These are phyloP conservation scores for Anas flavirostris DNA, from an alignment of 2,797 vertebrate species.

Conservation along the genomic window DNA sequence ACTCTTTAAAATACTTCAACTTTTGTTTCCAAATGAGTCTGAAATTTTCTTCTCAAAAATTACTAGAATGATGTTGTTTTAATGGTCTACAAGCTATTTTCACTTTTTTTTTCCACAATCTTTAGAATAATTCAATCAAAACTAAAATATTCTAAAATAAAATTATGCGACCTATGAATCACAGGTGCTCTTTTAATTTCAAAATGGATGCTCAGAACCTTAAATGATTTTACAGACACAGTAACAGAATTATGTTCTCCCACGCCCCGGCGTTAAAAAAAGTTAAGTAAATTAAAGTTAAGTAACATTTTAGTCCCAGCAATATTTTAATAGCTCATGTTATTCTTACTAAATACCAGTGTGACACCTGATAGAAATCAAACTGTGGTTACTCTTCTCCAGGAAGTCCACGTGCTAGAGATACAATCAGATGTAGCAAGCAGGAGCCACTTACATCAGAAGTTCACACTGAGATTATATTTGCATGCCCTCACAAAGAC, in stretches of 20 bases:
- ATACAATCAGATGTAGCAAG: rapidly evolving
- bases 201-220: not conserved
- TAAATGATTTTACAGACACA: not conserved
- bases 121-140: not conserved
- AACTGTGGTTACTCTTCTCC: not conserved
- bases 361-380: not conserved
- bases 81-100: not conserved
- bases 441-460: not conserved
- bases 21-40: not conserved
- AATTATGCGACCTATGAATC: not conserved
- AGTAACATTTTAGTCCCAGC: not conserved
- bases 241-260: not conserved
- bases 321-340: not conserved
- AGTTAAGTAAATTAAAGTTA: not conserved
- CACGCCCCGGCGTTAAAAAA: not conserved
- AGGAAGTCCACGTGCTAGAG: not conserved
- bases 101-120: not conserved
- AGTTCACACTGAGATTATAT: not conserved
- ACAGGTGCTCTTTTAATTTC: not conserved
- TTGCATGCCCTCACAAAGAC: not conserved
- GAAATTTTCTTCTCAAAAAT: not conserved
- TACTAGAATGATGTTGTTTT: not conserved
- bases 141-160: not conserved
- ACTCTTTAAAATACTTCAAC: not conserved
- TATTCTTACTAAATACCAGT: not conserved